These are phyloP conservation scores for Tangara arthus DNA, from an alignment of 2,797 vertebrate species.

Conservation along the genomic window DNA sequence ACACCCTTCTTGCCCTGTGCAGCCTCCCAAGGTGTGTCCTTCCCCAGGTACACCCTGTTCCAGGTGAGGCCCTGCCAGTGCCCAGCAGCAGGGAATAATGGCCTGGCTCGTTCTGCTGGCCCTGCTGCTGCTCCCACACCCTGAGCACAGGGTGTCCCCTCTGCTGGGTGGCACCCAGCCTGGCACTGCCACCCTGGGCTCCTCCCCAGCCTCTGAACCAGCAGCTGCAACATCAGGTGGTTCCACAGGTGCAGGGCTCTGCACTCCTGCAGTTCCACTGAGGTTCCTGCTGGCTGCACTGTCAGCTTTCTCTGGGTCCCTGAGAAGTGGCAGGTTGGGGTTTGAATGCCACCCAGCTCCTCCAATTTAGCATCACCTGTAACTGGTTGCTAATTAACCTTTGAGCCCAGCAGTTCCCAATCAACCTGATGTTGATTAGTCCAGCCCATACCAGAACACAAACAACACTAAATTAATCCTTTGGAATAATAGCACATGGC, in stretches of 20 bases:
- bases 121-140: background rate
- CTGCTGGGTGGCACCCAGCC: background rate
- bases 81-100: background rate
- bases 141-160: background rate
- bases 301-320: background rate
- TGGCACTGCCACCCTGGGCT: background rate
- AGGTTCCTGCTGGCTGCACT: background rate
- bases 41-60: background rate
- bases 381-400: background rate
- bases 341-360: background rate
- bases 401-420: background rate
- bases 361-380: background rate
- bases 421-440: background rate
- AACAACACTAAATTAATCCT: background rate
- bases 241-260: background rate
- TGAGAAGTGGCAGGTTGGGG: background rate
- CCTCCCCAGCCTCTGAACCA: background rate
- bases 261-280: background rate
- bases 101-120: background rate
- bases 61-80: background rate
- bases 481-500: background rate
- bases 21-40: background rate
- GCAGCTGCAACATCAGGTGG: background rate
- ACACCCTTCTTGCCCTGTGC: background rate
- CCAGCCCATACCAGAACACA: background rate